Conservation (phyloP, 2,888 invertebrate species). For the Tenodera sinensis region DNA sequence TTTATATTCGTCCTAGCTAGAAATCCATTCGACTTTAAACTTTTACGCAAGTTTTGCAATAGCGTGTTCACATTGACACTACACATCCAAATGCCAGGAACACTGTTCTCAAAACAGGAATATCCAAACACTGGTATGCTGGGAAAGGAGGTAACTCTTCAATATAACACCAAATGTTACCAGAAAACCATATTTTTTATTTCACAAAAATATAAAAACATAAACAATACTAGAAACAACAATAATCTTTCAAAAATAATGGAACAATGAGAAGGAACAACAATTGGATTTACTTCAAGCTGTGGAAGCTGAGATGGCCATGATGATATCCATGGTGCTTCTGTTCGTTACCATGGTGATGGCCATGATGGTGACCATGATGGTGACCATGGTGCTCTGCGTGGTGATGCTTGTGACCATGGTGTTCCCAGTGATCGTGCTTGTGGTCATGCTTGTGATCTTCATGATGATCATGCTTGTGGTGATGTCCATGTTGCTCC, state of each 20-base stretch:
- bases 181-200: not conserved
- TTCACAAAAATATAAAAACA: not conserved
- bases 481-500: not conserved
- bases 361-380: not conserved
- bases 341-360: not conserved
- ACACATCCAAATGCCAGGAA: too few relatives aligned
- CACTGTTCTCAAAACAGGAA: too few relatives aligned
- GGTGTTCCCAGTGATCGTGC: not conserved
- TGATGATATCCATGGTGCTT: not conserved
- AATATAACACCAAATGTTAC: too few relatives aligned
- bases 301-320: not conserved
- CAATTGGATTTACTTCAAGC: not conserved
- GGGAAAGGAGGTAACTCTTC: too few relatives aligned
- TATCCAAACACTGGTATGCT: too few relatives aligned
- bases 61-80: too few relatives aligned
- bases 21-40: too few relatives aligned
- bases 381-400: not conserved
- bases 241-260: not conserved
- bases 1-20: too few relatives aligned
- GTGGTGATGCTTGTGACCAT: not conserved
- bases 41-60: too few relatives aligned
- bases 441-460: not conserved
- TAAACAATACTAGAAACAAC: not conserved
- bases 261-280: not conserved
- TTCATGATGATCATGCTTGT: not conserved